Conservation (phyloP, 2,113 vertebrate species). For the Ivindomyrus marchei region DNA sequence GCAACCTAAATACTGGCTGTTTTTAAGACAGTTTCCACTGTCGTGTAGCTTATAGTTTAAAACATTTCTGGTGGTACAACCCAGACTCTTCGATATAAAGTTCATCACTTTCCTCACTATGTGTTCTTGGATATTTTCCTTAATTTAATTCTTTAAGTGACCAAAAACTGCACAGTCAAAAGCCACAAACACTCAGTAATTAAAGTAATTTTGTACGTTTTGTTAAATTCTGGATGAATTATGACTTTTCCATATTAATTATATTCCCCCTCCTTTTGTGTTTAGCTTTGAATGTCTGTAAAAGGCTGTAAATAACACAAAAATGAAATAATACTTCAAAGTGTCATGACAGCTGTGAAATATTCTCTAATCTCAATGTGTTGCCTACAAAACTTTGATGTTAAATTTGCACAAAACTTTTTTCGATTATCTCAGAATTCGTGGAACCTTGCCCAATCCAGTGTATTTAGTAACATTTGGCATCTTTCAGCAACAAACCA, state of each 20-base stretch:
- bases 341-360: not conserved
- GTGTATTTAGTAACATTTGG: not conserved
- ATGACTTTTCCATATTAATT: not conserved
- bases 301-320: not conserved
- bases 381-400: not conserved
- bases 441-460: not conserved
- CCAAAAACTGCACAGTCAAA: not conserved
- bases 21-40: not conserved
- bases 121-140: not conserved
- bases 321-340: not conserved
- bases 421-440: not conserved
- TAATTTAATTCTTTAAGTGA: not conserved
- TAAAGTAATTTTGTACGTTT: not conserved
- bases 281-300: not conserved
- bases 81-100: not conserved
- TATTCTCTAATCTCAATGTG: not conserved
- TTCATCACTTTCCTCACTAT: not conserved
- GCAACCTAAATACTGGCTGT: not conserved
- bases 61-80: not conserved
- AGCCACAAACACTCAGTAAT: not conserved
- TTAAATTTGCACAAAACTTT: not conserved
- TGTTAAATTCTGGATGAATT: not conserved
- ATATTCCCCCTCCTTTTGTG: not conserved
- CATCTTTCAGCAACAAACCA: not conserved
- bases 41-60: not conserved